These are phyloP conservation scores for Myotis vivesi DNA, from an alignment of 2,797 vertebrate genomes.

Conservation along the genomic window DNA sequence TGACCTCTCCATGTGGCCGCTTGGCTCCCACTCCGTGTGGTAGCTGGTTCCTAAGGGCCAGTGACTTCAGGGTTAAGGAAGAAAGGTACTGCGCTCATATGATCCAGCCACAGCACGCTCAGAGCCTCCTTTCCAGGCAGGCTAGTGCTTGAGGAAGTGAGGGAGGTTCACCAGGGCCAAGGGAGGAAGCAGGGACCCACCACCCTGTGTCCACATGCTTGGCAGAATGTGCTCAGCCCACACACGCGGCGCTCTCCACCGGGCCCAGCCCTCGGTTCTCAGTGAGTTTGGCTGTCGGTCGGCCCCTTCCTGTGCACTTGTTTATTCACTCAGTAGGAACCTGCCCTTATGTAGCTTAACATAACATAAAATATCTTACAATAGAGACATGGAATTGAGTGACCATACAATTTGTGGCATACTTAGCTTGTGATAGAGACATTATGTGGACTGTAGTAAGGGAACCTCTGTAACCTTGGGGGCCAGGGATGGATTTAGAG, in stretches of 20 bases:
- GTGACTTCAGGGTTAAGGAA: background rate
- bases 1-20: background rate
- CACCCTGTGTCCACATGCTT: background rate
- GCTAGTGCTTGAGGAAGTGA: background rate
- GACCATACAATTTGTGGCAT: background rate
- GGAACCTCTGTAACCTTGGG: background rate
- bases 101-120: background rate
- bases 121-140: fast-evolving
- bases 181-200: background rate
- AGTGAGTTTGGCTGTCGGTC: background rate
- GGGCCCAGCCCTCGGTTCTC: background rate
- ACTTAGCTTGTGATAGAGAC: background rate
- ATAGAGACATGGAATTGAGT: background rate
- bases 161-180: background rate
- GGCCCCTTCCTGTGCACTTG: background rate
- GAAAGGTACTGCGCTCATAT: background rate
- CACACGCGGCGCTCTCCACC: fast-evolving
- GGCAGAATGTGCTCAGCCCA: background rate
- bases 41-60: background rate
- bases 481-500: background rate
- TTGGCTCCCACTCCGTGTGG: background rate
- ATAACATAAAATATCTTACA: background rate
- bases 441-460: no score
- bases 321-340: background rate
- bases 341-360: background rate